phyloP scores from a whole-genome alignment of 1,140 invertebrate species.

The Lepidotrigona ventralis region DNA sequence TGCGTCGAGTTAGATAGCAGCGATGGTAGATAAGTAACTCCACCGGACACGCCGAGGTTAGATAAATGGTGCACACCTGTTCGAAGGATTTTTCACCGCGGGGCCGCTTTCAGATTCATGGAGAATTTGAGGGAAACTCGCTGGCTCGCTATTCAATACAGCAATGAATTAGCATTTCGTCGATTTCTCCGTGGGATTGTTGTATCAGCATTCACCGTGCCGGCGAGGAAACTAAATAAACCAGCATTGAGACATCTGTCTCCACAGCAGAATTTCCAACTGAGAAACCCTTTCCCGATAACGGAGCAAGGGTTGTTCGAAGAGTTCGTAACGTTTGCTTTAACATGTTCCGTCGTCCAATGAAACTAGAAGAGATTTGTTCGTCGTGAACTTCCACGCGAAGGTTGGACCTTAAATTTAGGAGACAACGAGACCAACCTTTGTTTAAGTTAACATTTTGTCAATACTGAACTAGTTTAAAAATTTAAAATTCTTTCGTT shows the following conservation, averaged over 20 bases:
- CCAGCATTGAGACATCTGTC: neutral
- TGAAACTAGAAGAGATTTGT: too few species aligned
- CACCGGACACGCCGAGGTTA: neutral
- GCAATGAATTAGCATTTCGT: constrained; percentile 7
- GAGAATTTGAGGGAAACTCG: constrained; percentile 23
- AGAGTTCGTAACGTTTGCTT: too few species aligned
- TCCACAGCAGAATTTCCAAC: neutral
- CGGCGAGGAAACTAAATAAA: neutral
- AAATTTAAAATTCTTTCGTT: too few species aligned
- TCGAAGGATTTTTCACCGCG: neutral
- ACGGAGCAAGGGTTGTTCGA: neutral
- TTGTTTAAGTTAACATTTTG: too few species aligned
- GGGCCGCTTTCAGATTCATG: constrained; percentile 8
- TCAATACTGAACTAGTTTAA: too few species aligned
- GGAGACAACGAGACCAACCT: too few species aligned
- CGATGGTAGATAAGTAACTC: constrained; percentile 26
- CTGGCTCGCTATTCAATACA: neutral
- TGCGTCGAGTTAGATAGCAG: neutral
- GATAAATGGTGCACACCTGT: constrained; percentile 39
- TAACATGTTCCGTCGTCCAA: too few species aligned
- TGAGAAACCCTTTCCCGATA: neutral
- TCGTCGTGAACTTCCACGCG: too few species aligned
- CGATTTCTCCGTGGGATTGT: neutral
- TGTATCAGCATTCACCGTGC: neutral
- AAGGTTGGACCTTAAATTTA: too few species aligned